Evolutionary conservation across 2,888 invertebrate species (phyloP).

Genomic region (Agonopterix heracliana): DNA sequence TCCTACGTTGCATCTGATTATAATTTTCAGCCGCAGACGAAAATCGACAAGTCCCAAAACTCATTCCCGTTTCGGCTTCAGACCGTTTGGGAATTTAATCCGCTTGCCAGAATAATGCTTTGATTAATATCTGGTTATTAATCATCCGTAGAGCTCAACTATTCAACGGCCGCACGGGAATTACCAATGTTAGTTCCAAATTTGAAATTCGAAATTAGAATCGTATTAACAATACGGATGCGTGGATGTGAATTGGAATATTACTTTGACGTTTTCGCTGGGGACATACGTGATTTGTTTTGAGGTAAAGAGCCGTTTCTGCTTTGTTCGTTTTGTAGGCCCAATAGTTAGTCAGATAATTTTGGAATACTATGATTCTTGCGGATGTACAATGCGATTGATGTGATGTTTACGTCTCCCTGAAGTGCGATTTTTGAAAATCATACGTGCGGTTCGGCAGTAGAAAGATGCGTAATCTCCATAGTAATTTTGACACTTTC

Average conservation of each 20-base stretch:
- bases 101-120: constrained; percentile 45
- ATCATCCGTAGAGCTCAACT: constrained; percentile 58
- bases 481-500: no score
- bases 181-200: constrained; percentile 48
- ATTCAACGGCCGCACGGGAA: constrained; percentile 56
- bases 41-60: constrained; percentile 16
- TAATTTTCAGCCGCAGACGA: constrained; percentile 8
- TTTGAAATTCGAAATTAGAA: constrained; percentile 57
- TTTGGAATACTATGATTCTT: no score
- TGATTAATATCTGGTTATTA: constrained; percentile 62
- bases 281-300: constrained; percentile 6
- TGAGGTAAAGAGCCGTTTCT: no score
- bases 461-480: no score
- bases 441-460: no score
- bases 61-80: constrained; percentile 19
- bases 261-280: constrained; percentile 16
- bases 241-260: constrained; percentile 33
- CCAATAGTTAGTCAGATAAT: no score
- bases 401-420: no score
- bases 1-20: neutral
- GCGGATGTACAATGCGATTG: no score
- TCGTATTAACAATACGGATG: constrained; percentile 47
- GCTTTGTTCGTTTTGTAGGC: no score
- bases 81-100: constrained; percentile 32
- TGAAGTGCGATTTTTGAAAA: no score